Evolutionary conservation across 2,888 invertebrate genomes (phyloP), one percentile per base, ranked within the genome.

Genomic region (Cheilosia vernalis): DNA sequence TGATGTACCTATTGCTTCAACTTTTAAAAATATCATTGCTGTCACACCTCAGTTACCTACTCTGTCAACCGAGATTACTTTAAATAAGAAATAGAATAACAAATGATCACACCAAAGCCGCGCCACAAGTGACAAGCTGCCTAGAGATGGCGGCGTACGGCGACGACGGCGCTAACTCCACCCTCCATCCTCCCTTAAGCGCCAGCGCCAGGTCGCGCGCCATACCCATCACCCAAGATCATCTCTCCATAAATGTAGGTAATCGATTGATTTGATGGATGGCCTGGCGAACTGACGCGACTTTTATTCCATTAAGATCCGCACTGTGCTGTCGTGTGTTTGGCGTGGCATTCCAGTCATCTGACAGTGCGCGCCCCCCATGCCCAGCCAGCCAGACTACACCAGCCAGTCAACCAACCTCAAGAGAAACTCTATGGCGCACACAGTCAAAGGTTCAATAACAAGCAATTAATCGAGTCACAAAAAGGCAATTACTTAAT

Each of bases 401-500:
- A 13, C 3, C 37, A 63, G 63, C 30, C 58, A 15, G 21, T 42
- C 64, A 47, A 47, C 30, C 64, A 47, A 47, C 42, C 47, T 72
- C 55, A 60, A 37, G 37, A 69, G 69, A 70, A 78, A 67, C 69
- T 84, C 24, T 80, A 80, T 80, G 84, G 80, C 80, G 84, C 74
- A 64, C 64, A 70, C 79, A 85, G 81, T 61, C 85, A 85, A 81
- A 80, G 76, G 80, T 81, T 81, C 85, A 85, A 81, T 85, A 85
- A 66, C 85, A 81, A 77, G 81, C 85, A 87, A 87, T 87, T 83
- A 84, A 87, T 87, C 83, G 77, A 87, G 78, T 84, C 81, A 87
- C 81, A 78, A 84, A 87, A 81, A 81, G 81, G 77, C 86, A 87
- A 83, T 87, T 87, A 87, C 87, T 86, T 87, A 87, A 87, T 87